phyloP scores from a whole-genome alignment of 2,797 vertebrate genomes.

The Iguana delicatissima region DNA sequence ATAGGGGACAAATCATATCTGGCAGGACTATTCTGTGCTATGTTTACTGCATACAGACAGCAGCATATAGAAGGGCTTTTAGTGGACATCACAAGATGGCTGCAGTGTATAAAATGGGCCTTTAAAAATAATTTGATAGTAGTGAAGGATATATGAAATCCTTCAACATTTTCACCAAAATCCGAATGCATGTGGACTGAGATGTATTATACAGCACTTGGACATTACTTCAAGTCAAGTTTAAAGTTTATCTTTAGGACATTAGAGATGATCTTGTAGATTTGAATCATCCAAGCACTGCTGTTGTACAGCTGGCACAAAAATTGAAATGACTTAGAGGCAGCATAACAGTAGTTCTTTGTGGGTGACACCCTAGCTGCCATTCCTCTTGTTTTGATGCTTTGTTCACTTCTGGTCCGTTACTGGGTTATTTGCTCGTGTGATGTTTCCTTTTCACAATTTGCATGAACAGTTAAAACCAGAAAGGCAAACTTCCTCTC shows the following conservation, averaged over 20 bases:
- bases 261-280: constrained; percentile 3
- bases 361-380: neutral
- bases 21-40: neutral
- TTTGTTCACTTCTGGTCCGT: constrained; percentile 29
- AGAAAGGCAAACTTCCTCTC: constrained; percentile 36
- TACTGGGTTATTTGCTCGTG: constrained; percentile 17
- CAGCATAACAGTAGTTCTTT: constrained; percentile 27
- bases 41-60: neutral
- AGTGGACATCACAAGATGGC: neutral
- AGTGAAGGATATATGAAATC: constrained; percentile 1
- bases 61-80: neutral
- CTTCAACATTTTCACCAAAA: neutral
- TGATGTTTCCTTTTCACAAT: constrained; percentile 32
- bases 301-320: neutral
- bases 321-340: constrained; percentile 23
- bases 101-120: neutral
- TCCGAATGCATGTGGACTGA: neutral
- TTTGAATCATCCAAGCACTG: neutral
- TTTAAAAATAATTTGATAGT: constrained; percentile 16
- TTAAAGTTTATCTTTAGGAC: constrained; percentile 13
- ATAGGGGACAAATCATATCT: no score
- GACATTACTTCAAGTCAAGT: constrained; percentile 37
- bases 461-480: constrained; percentile 42
- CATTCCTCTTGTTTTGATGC: constrained; percentile 1
- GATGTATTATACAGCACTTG: constrained; percentile 25